These are phyloP conservation scores for Megaceryle alcyon DNA, from an alignment of 2,797 vertebrate species.

Conservation along the genomic window DNA sequence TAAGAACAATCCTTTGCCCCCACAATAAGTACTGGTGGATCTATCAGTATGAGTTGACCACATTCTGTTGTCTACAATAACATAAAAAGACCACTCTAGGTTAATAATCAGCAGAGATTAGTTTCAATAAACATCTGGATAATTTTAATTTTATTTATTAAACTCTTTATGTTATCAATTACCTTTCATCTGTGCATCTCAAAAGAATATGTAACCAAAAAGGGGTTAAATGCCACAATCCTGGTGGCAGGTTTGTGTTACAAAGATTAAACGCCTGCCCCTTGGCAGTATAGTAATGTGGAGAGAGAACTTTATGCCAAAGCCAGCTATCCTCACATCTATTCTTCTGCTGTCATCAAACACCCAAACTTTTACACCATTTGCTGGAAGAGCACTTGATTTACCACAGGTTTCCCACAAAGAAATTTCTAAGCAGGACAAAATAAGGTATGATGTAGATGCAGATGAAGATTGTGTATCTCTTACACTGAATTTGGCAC, in stretches of 20 bases:
- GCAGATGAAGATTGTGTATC: not conserved
- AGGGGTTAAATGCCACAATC: not conserved
- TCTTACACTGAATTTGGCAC: not conserved
- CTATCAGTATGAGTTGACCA: not conserved
- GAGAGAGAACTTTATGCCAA: not conserved
- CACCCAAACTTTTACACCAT: not conserved
- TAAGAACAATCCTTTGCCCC: not conserved
- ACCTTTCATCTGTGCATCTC: not conserved
- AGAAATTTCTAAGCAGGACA: not conserved
- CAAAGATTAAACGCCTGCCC: not conserved
- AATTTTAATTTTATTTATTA: not conserved
- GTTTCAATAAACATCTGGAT: not conserved
- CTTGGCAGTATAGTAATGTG: not conserved
- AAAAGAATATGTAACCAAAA: not conserved
- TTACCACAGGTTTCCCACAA: not conserved
- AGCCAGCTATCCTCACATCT: not conserved
- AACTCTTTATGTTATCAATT: not conserved
- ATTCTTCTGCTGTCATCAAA: not conserved
- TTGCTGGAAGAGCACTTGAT: not conserved
- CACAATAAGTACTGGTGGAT: not conserved
- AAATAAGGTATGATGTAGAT: not conserved
- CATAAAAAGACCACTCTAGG: not conserved
- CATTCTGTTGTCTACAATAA: not conserved
- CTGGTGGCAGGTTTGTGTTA: not conserved
- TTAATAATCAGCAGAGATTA: not conserved